Conservation (phyloP, 2,113 vertebrate genomes). For the Echinops telfairi region DNA sequence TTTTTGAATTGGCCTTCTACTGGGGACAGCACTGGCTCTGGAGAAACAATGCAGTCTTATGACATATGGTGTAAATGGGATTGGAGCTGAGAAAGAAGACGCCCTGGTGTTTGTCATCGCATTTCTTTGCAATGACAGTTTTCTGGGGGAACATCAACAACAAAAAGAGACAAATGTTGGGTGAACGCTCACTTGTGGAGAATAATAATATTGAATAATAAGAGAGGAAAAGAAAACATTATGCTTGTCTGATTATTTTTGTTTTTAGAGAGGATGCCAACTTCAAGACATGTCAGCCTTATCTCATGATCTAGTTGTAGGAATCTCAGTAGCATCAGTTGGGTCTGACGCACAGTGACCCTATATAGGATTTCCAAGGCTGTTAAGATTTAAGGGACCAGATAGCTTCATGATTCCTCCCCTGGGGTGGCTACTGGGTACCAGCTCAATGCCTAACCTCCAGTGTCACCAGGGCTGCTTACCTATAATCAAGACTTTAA, state of each 20-base stretch:
- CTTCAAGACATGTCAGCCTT: background rate
- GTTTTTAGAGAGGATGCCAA: slow-evolving; percentile 5
- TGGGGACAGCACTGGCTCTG: background rate
- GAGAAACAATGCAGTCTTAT: no score
- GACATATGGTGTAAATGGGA: background rate
- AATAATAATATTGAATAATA: background rate
- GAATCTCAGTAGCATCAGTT: no score
- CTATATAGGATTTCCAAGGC: no score
- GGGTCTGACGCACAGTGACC: no score
- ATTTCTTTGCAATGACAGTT: background rate
- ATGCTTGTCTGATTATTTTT: background rate
- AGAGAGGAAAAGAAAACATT: slow-evolving; percentile 16
- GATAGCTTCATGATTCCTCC: no score
- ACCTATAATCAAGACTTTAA: background rate
- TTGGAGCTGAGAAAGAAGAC: background rate
- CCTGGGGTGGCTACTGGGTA: no score
- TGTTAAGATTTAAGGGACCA: no score
- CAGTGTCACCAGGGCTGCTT: no score
- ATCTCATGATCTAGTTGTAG: background rate
- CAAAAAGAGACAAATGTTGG: slow-evolving; percentile 4
- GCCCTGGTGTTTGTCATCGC: background rate
- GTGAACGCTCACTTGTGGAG: slow-evolving; percentile 6
- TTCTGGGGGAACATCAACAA: background rate
- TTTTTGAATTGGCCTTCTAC: background rate
- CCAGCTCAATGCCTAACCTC: no score